Conservation (phyloP, 2,888 invertebrate genomes). For the Mellilla xanthometata region DNA sequence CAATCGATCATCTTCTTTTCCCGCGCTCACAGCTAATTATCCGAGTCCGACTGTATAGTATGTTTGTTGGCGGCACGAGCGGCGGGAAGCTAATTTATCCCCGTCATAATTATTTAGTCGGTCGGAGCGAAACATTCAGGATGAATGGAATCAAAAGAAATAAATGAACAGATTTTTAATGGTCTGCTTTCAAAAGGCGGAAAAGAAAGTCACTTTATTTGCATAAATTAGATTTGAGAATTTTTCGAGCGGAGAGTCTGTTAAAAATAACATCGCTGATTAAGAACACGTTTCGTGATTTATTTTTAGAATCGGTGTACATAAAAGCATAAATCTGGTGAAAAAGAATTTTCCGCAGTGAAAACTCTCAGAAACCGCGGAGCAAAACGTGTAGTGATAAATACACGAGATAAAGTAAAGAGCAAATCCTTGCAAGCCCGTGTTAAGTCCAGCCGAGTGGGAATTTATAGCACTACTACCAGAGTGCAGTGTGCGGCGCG, state of each 20-base stretch:
- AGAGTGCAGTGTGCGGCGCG: no score
- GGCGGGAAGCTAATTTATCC: slow-evolving; percentile 13
- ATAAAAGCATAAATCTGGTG: no score
- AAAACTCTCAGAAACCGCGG: no score
- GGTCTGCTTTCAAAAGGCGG: background rate
- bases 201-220: background rate
- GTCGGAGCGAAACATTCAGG: background rate
- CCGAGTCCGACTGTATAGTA: background rate
- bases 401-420: background rate
- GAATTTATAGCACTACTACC: background rate
- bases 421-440: background rate
- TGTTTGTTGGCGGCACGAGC: slow-evolving; percentile 1
- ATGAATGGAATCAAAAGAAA: background rate
- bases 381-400: background rate
- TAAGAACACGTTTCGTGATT: no score
- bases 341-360: no score
- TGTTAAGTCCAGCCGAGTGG: background rate
- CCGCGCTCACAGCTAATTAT: no score
- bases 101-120: slow-evolving; percentile 13
- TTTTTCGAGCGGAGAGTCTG: no score
- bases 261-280: no score
- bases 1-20: no score
- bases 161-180: slow-evolving; percentile 2
- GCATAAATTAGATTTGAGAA: no score
- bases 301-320: no score